Base-by-base conservation (phyloP, 2,113 vertebrate genomes). In the Gadus macrocephalus region DNA sequence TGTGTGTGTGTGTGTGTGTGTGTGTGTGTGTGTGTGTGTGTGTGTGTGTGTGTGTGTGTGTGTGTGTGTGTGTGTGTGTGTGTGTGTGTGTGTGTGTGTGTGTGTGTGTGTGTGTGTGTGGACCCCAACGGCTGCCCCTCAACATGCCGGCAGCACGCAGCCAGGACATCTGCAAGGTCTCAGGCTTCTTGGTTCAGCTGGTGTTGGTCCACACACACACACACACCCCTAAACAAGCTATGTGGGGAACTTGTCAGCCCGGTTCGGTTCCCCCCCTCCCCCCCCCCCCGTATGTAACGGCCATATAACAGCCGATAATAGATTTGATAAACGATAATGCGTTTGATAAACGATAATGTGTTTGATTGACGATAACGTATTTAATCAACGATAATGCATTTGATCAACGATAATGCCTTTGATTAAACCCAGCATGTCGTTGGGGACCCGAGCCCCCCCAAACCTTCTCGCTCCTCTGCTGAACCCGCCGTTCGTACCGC, bases 221-320 rank as follows among this genome's bases (percentile, higher is more conserved):
- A 49, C 42, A 49, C 42, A 49, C 85, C 71, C 85, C 87, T 82
- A 75, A 77, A 86, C 84, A 78, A 79, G 84, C 80, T 84, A 90
- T 88, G 86, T 77, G 70, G 78, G 64, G 85, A 87, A 77, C 83
- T 76, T 67, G 66, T 62, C 68, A 2, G 65, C 15, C 77, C 76
- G 42, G 60, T 55, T 14, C 76, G 68, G 59, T 69, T 78, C 63
- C 66, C 62, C 67, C 77, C 68, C 78, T 67, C 42, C 14, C 59
- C 72, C 72, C 67, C 77, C 68, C 77, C 69, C 11, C 1, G 42
- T 49, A 49, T 49, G 42, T 49, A 49, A 25, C 25, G 25, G 25
- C 25, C 25, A 25, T 25, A 25, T 25, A 25, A 25, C 25, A 25
- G 25, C 25, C 25, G 2, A 25, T 25, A 25, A 25, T 25, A 25